A percentile compares a stretch with the other conserved stretches of the same genome.
phyloP scores from a whole-genome alignment of 1,140 invertebrate species.

The Euura saliciscinereae region DNA sequence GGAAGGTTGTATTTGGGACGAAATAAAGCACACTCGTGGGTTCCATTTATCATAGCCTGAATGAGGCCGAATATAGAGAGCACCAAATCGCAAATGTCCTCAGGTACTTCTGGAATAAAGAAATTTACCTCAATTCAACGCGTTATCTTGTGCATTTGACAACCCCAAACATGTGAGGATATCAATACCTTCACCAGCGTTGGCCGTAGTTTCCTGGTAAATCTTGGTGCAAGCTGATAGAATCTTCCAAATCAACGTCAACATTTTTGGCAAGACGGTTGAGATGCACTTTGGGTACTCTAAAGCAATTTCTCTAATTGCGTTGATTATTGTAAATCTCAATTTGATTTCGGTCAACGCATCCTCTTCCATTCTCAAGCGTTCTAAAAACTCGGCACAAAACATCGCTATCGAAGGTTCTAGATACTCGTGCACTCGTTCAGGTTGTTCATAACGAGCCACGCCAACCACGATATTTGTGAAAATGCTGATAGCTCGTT shows the following conservation, averaged over 20 bases:
- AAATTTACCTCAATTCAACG: too few species aligned
- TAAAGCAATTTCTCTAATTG: constrained; percentile 70
- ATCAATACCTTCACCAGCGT: constrained; percentile 60
- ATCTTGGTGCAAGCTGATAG: constrained; percentile 72
- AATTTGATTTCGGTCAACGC: constrained; percentile 69
- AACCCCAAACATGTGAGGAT: too few species aligned
- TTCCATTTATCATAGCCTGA: too few species aligned
- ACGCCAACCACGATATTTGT: constrained; percentile 64
- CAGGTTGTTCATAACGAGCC: constrained; percentile 63
- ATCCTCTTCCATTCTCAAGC: constrained; percentile 66
- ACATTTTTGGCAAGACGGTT: constrained; percentile 68
- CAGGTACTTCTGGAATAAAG: too few species aligned
- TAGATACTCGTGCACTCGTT: constrained; percentile 65
- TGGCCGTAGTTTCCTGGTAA: constrained; percentile 68
- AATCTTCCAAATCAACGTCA: constrained; percentile 75
- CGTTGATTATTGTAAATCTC: constrained; percentile 76
- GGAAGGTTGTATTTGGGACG: constrained; percentile 68
- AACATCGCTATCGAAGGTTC: constrained; percentile 74
- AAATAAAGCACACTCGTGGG: too few species aligned
- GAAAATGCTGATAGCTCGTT: constrained; percentile 73
- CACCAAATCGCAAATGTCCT: constrained; percentile 77
- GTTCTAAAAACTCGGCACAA: constrained; percentile 72
- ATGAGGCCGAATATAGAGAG: constrained; percentile 81
- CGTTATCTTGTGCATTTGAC: too few species aligned
- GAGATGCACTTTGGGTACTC: constrained; percentile 72